A percentile compares a stretch with the other conserved stretches of the same genome.
These are phyloP conservation scores for Eucidaris tribuloides DNA, from an alignment of 35 echinoderm and acorn worm species.

Conservation along the genomic window DNA sequence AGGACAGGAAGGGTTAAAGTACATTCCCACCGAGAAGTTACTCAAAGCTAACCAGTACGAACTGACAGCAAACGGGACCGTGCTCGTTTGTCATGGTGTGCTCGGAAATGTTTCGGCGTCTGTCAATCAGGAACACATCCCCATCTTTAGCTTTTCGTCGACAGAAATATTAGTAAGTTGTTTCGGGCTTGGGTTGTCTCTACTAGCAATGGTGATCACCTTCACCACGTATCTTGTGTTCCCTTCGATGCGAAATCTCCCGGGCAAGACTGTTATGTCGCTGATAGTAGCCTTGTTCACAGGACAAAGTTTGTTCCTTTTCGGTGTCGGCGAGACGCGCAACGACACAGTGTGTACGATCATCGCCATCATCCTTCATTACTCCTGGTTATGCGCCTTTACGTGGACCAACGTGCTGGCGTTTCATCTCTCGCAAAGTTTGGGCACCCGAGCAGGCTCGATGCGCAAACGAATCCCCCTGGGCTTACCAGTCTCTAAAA, in stretches of 20 bases:
- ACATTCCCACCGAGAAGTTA: background rate
- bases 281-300: slow-evolving; percentile 53
- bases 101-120: background rate
- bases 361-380: slow-evolving; percentile 47
- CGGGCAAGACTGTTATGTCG: slow-evolving; percentile 60
- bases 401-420: slow-evolving; percentile 64
- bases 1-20: background rate
- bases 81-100: slow-evolving; percentile 8
- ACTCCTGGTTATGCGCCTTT: slow-evolving; percentile 40
- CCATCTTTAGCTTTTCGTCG: slow-evolving; percentile 16
- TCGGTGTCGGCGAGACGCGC: slow-evolving; percentile 22
- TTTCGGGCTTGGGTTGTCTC: slow-evolving; percentile 32
- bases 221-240: slow-evolving; percentile 56
- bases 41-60: slow-evolving; percentile 14
- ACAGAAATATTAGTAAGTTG: slow-evolving; percentile 7
- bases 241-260: slow-evolving; percentile 44
- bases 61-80: slow-evolving; percentile 13
- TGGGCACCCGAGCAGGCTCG: slow-evolving; percentile 23
- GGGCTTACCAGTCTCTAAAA: background rate
- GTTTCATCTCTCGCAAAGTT: slow-evolving; percentile 43
- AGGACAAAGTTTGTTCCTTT: slow-evolving; percentile 44
- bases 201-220: slow-evolving; percentile 10
- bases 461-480: background rate
- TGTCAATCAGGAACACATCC: background rate
- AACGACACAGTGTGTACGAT: slow-evolving; percentile 29